Base-by-base conservation (phyloP, 2,888 invertebrate species). In the Trichopria drosophilae region DNA sequence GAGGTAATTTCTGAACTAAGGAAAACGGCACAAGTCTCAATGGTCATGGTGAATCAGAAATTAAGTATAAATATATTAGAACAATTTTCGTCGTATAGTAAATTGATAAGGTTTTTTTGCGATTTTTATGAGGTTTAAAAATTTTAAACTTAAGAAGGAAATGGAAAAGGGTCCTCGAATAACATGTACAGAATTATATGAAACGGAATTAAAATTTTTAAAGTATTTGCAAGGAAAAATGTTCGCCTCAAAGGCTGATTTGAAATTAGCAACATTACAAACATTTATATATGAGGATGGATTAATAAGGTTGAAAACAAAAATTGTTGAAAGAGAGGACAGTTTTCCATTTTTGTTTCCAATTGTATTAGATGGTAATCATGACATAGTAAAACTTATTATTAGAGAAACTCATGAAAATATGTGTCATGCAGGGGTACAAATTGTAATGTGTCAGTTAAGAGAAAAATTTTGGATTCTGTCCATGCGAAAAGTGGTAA, bases 51-150 rank as follows among this genome's bases (percentile, higher is more conserved):
- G 12, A 20, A n/a, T 3, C 18, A 26, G 7, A 43, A 20, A 2
- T 10, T 23, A n/a, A 20, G 18, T 23, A 6, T 23, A 10, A 16
- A 37, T 12, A 13, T 29, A 4, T 4, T 28, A 23, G 12, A 16
- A 6, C 13, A 10, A 6, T 29, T 42, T 15, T 49, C 48, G 4
- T 49, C 55, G 28, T 64, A 61, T 39, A 35, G 19, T 9, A 58
- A 58, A 43, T 55, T 60, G 12, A 35, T 66, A 19, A 41, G 61
- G 22, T 51, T 62, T n/a, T n/a, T n/a, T n/a, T n/a, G n/a, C n/a
- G n/a, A n/a, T n/a, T n/a, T n/a, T n/a, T n/a, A n/a, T n/a, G n/a
- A n/a, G n/a, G n/a, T n/a, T n/a, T n/a, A n/a, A n/a, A n/a, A n/a
- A n/a, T n/a, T n/a, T n/a, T n/a, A n/a, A n/a, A n/a, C n/a, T n/a